Evolutionary conservation across 37 sponge, comb jelly and placozoan genomes (phyloP).

Genomic region (Oopsacas minuta): DNA sequence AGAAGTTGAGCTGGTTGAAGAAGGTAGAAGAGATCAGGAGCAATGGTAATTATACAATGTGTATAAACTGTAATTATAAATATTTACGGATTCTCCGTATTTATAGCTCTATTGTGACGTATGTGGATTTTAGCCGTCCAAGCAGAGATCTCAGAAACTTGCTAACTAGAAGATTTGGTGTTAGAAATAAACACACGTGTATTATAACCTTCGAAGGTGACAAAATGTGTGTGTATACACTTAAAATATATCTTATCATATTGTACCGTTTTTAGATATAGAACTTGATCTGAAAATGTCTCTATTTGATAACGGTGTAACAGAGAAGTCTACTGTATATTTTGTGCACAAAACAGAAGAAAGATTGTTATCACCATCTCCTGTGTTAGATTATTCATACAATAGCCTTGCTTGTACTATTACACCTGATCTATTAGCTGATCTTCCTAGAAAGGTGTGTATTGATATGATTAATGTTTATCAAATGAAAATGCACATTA

Average conservation of each 20-base stretch:
- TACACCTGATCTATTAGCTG: neutral
- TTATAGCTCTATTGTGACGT: neutral
- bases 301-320: constrained; percentile 9
- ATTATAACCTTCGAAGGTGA: constrained; percentile 47
- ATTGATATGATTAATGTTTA: neutral
- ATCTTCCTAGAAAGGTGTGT: neutral
- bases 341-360: neutral
- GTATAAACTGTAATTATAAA: neutral
- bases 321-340: neutral
- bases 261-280: neutral
- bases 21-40: constrained; percentile 27
- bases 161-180: constrained; percentile 62
- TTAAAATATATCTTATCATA: neutral
- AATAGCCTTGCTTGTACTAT: neutral
- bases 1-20: constrained; percentile 27
- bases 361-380: neutral
- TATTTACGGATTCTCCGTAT: neutral
- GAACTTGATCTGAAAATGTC: neutral
- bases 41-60: neutral
- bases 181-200: constrained; percentile 40
- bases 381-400: neutral
- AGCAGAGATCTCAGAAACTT: constrained; percentile 39
- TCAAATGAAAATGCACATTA: neutral
- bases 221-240: neutral
- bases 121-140: constrained; percentile 72